Base-by-base conservation (phyloP, 1,140 invertebrate genomes). In the Drosophila melanica region DNA sequence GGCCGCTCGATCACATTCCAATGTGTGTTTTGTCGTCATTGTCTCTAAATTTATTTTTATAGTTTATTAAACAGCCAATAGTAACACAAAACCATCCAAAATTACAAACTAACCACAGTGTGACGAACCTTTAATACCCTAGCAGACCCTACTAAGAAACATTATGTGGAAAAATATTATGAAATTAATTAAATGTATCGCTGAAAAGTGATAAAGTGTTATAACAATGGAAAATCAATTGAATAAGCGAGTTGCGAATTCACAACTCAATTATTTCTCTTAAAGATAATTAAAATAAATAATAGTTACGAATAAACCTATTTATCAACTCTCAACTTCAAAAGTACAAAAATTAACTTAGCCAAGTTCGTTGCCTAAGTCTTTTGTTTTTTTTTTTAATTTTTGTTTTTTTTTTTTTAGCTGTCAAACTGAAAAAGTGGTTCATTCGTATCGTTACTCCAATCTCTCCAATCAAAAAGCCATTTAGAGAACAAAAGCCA, bases 11-110 rank as follows among this genome's bases (percentile, higher is more conserved):
- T 87, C 77, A 64, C 84, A 87, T 87, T 87, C 84, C 84, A 50
- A 87, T 53, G 84, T 75, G 84, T 87, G 67, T 87, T 77, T 79
- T 87, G 84, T 84, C 79, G 84, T 87, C 84, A 87, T 87, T 87
- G 84, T 87, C 79, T 87, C 79, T 87, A 89, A 89, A 89, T 89
- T 89, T 89, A 87, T 87, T 84, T 87, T 87, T 87, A 87, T 87
- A 87, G 84, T 87, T 87, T 87, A 87, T 87, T 87, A 87, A 87
- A 87, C 73, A 89, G 84, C 69, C 84, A 75, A 75, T 74, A 80
- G 66, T 68, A 53, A 67, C 51, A 81, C 16, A 72, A 78, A 60
- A 63, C 65, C 35, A 71, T 47, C 41, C 48, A 70, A 79, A 70
- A 65, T 35, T 35, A 47, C 30, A 5, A 27, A 45, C 44, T 33